Evolutionary conservation across 2,888 invertebrate genomes (phyloP), one percentile per base, ranked within the genome.

Genomic region (Ennomos quercinarius): DNA sequence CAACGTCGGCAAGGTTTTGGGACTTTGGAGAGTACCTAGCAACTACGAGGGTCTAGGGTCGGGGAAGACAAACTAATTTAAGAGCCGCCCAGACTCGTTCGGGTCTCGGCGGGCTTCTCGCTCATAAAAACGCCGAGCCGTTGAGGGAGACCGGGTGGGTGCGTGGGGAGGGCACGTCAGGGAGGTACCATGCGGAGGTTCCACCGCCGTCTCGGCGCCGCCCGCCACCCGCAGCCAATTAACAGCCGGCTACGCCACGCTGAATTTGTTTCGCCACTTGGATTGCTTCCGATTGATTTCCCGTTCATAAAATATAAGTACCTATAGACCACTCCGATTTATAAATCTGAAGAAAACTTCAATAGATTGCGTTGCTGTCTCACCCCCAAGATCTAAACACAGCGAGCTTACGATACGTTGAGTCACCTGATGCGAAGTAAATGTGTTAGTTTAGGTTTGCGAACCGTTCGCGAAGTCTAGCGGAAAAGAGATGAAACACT

Each of bases 191-290:
- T 91, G 92, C 92, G 88, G 92, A 86, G 91, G 91, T 90, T 86
- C 90, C 86, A 83, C 90, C 89, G 89, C 89, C 89, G 91, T 91
- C 91, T 91, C 91, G 91, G 91, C 92, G 91, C 91, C 91, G 83
- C 90, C 91, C 91, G 83, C 90, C 91, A 86, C 91, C 91, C 91
- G 91, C 91, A 91, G 89, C 90, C 91, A 91, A 91, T 91, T 91
- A 91, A 89, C 91, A 85, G 87, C 81, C 85, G 81, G 89, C 89
- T 89, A 86, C 81, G 80, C 87, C 85, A 89, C 83, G 85, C 79
- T 86, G 86, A 90, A 87, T 90, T 91, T 89, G 86, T 90, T 91
- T 89, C 90, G 76, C 84, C 84, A 86, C 86, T 91, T 76, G 78
- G 84, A 87, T 85, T 85, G 85, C 89, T 91, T 91, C 89, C 89